Percentiles rank a stretch among this genome's conserved stretches.
Evolutionary conservation across 1,140 invertebrate species (phyloP).

Genomic region (Catajapyx aquilonaris): DNA sequence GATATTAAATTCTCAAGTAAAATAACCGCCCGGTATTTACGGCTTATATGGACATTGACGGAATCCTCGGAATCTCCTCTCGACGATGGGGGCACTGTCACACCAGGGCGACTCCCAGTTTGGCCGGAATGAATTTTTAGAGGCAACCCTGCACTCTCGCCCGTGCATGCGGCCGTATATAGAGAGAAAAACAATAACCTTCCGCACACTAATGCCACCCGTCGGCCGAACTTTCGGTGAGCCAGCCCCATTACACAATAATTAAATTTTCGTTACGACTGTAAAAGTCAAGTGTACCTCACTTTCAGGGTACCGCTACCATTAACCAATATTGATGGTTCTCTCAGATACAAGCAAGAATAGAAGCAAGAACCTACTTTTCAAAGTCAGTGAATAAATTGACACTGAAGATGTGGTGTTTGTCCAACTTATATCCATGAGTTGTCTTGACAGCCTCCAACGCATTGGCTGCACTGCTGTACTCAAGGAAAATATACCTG

Average conservation of each 20-base stretch:
- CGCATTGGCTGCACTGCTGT: conserved; percentile 55
- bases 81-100: too few relatives aligned
- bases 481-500: conserved; percentile 84
- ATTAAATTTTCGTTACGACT: neutral
- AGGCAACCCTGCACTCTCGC: too few relatives aligned
- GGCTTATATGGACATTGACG: too few relatives aligned
- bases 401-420: conserved; percentile 83
- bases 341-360: neutral
- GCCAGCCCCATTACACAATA: too few relatives aligned
- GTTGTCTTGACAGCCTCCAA: conserved; percentile 63
- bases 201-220: neutral
- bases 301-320: neutral
- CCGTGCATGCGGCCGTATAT: too few relatives aligned
- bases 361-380: conserved; percentile 34
- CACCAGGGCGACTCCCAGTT: too few relatives aligned
- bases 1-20: too few relatives aligned
- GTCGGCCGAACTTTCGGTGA: neutral
- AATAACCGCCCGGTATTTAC: too few relatives aligned
- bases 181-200: too few relatives aligned
- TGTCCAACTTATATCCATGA: conserved; percentile 92
- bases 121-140: too few relatives aligned
- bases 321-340: conserved; percentile 3
- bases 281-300: neutral
- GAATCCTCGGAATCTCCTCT: too few relatives aligned
- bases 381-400: conserved; percentile 94